Evolutionary conservation across 2,888 invertebrate species (phyloP), one percentile per base, ranked within the genome.

Genomic region (Omphaloscelis lunosa): DNA sequence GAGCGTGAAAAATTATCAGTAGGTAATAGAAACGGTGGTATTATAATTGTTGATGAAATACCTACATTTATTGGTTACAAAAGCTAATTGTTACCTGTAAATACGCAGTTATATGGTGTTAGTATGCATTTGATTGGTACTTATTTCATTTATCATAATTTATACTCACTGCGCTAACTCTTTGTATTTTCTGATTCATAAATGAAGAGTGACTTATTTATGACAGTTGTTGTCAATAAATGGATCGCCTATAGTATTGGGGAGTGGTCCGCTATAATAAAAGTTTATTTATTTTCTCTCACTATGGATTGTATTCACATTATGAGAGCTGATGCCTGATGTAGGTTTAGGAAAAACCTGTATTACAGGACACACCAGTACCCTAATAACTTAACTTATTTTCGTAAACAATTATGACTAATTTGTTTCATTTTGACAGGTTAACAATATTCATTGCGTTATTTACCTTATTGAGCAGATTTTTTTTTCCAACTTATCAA

Each of bases 111-210:
- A 29, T 29, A 48, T 39, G 29, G 29, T 69, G 17, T 69, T 27
- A 45, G 1, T 58, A 72, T 61, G 79, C 53, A 61, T 56, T 82
- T 63, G 39, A 73, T 73, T 67, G n/a, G 23, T 63, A 63, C n/a
- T 39, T 66, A 59, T 58, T 29, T 66, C 69, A 72, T 84, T 75
- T 72, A 75, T 72, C 58, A 79, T 75, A 62, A 34, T 72, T 61
- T 69, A 70, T 59, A 71, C 56, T 63, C 15, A 27, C 69, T 58
- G 48, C 48, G 48, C 83, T 71, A 72, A 77, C 59, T 41, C 48
- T 68, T 61, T 66, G 68, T 70, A 53, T 68, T 61, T 65, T 67
- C 61, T 75, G 80, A 83, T 70, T 80, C 69, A 67, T 75, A 67
- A 53, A 69, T 74, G 29, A 72, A 71, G 84, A 63, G 48, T 11